Base-by-base conservation (phyloP, 2,113 vertebrate species). In the Hiodon tergisus region DNA sequence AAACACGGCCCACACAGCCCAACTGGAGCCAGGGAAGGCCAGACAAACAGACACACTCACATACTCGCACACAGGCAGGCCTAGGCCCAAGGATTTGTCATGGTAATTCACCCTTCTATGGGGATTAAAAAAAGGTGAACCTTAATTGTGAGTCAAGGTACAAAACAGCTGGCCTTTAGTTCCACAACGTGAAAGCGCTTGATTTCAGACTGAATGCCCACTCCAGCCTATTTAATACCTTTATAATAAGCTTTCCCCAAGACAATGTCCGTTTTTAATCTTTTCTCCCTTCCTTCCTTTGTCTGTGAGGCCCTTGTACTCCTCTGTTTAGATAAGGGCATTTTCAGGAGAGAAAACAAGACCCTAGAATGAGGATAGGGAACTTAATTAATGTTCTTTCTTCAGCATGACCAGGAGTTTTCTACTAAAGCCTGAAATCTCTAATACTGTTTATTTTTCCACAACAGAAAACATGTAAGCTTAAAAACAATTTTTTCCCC, bases 1-100 rank as follows among this genome's bases (percentile, higher is more conserved):
- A 87, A 86, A 87, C 84, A 84, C 85, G 86, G 85, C 81, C 87
- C 82, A 85, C 81, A 81, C 84, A 86, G 87, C 80, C 86, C 87
- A 72, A 5, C 78, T 65, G 86, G 88, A 90, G 88, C 85, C 86
- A n/a, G 86, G 82, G 81, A 81, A 78, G 69, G 79, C 65, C 71
- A 62, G 63, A 67, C 52, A 16, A 16, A 46, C 52, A 74, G 74
- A 69, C 83, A 74, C 62, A 46, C 53, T 69, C 31, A 51, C 71
- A 54, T 58, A 55, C 57, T 63, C 31, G 50, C 50, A 61, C 67
- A 62, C 71, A n/a, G 66, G 61, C 75, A 13, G 51, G 59, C 70
- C 65, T 61, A 66, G 46, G 9, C 17, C 66, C 48, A 48, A 13
- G 50, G 71, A n/a, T 47, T 81, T 80, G 78, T 78, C 76, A 79